Percentiles rank a stretch among this genome's conserved stretches.
phyloP scores from a whole-genome alignment of 2,113 vertebrate species.

The Picathartes gymnocephalus region DNA sequence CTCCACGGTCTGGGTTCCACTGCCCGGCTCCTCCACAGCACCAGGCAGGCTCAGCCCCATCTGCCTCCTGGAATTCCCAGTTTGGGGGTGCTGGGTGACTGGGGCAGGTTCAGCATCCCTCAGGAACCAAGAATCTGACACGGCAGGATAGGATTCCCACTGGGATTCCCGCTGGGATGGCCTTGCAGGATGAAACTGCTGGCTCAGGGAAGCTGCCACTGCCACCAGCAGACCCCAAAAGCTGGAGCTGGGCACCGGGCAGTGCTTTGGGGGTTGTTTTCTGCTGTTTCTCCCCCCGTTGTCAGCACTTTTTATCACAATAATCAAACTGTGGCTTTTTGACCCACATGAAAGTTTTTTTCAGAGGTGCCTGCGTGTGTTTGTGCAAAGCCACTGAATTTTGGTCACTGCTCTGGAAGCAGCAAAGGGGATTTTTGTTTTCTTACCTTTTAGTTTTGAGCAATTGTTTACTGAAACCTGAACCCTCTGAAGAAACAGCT shows the following conservation, averaged over 20 bases:
- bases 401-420: slow-evolving; percentile 9
- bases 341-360: slow-evolving; percentile 17
- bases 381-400: slow-evolving; percentile 5
- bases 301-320: background rate
- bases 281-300: background rate
- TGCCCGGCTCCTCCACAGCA: background rate
- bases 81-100: background rate
- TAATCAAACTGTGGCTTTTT: slow-evolving; percentile 22
- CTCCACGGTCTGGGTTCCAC: background rate
- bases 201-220: background rate
- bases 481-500: background rate
- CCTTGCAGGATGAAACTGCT: background rate
- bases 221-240: background rate
- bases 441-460: slow-evolving; percentile 25
- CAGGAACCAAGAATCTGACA: fast-evolving
- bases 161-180: background rate
- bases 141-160: background rate
- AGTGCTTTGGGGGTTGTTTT: background rate
- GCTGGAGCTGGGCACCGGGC: background rate
- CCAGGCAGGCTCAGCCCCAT: background rate
- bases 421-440: background rate
- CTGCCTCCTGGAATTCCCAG: background rate
- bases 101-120: background rate
- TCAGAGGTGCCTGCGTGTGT: background rate
- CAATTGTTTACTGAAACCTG: slow-evolving; percentile 6